Conservation (phyloP, 2,113 vertebrate species). For the Buteo buteo region DNA sequence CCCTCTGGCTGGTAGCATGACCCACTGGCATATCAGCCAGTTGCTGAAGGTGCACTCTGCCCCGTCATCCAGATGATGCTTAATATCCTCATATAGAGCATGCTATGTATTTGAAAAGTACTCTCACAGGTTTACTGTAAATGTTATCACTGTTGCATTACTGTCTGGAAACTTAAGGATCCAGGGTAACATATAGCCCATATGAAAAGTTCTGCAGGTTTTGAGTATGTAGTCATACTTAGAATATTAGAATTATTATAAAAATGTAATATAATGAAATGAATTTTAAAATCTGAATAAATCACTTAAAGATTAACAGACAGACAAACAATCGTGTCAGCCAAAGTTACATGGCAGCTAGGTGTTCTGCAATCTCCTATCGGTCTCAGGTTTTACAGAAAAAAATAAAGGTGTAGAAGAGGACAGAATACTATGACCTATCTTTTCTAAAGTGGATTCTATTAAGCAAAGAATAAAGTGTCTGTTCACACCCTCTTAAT, state of each 20-base stretch:
- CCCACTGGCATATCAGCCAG: no score
- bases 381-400: background rate
- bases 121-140: background rate
- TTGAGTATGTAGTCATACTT: background rate
- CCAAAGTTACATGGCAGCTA: background rate
- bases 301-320: background rate
- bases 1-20: no score
- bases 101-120: background rate
- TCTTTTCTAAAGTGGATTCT: background rate
- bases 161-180: background rate
- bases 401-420: background rate
- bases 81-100: background rate
- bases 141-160: background rate
- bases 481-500: background rate
- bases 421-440: background rate
- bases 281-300: background rate
- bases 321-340: background rate
- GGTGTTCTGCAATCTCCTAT: background rate
- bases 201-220: background rate
- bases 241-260: background rate
- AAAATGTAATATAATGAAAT: background rate
- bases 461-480: slow-evolving; percentile 15
- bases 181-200: background rate
- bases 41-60: background rate
- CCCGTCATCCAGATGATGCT: background rate